Base-by-base conservation (phyloP, 1,140 invertebrate genomes). In the Drosophila nannoptera region DNA sequence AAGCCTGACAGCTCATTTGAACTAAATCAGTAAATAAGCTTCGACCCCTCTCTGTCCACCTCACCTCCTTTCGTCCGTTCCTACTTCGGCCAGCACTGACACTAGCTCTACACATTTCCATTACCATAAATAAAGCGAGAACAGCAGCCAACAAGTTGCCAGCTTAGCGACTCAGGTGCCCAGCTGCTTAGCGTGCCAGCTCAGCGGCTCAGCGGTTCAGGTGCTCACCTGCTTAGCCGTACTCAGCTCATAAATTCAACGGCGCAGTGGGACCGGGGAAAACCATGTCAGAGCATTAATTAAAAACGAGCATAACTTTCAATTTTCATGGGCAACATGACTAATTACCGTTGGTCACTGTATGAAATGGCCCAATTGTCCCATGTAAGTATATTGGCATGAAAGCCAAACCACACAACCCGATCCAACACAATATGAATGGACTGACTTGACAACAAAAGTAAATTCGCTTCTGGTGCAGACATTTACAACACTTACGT, bases 11-110 rank as follows among this genome's bases (percentile, higher is more conserved):
- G 42, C 46, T 67, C 52, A 60, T 52, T 60, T 42, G 52, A 77
- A 72, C 55, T 67, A 54, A 72, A 78, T 73, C 80, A 80, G 80
- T 68, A 70, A 84, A 83, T 83, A 84, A 83, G 66, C 59, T 83
- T 80, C 84, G 80, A 76, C 22, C 22, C 22, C 22, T 22, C 22
- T 22, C 1, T 22, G 22, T 22, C 22, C 22, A 22, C 22, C 22
- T 22, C 22, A 22, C 22, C 22, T 22, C 22, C 22, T 22, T 22
- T 1, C 22, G 22, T 22, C 22, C 22, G 22, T 11, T 32, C 35
- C 40, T 35, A 29, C 7, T 31, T 35, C 31, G 49, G 31, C 14
- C n/a, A 14, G 22, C 33, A n/a, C 32, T 11, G 16, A 16, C 32
- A 58, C 42, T 16, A 46, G 42, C 8, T 58, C 31, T 58, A 31